phyloP scores from a whole-genome alignment of 1,140 invertebrate species.

The Scaptomyza pallida region DNA sequence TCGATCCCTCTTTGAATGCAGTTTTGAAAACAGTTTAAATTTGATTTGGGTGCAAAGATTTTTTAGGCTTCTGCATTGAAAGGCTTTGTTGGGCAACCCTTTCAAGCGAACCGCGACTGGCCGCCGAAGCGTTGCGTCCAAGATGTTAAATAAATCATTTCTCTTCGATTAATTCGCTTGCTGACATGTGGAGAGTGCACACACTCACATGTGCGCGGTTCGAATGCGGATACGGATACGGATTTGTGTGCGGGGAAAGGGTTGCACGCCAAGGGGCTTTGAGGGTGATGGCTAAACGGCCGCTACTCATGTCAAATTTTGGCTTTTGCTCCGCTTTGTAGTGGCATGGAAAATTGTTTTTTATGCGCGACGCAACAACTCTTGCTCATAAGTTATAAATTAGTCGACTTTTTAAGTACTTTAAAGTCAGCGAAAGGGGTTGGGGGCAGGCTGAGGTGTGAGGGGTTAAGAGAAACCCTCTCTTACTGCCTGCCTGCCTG shows the following conservation, averaged over 20 bases:
- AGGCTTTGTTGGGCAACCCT: slow-evolving; percentile 50
- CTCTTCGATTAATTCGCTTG: slow-evolving; percentile 84
- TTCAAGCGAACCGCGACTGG: slow-evolving; percentile 42
- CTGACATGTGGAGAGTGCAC: slow-evolving; percentile 76
- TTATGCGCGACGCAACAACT: slow-evolving; percentile 51
- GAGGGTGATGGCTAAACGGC: slow-evolving; percentile 65
- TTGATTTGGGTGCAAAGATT: slow-evolving; percentile 74
- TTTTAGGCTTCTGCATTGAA: slow-evolving; percentile 1
- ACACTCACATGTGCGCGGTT: slow-evolving; percentile 39
- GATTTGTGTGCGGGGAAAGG: slow-evolving; percentile 36
- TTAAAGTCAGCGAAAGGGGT: slow-evolving; percentile 59
- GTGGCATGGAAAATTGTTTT: slow-evolving; percentile 84
- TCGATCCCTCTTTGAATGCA: slow-evolving; percentile 51
- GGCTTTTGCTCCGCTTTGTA: slow-evolving; percentile 83
- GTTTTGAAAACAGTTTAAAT: slow-evolving; percentile 82
- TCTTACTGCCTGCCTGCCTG: slow-evolving; percentile 1
- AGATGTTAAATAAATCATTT: slow-evolving; percentile 84
- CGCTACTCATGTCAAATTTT: slow-evolving; percentile 83
- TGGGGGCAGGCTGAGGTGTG: slow-evolving; percentile 24
- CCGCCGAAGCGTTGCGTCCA: slow-evolving; percentile 66
- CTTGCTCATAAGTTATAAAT: slow-evolving; percentile 79
- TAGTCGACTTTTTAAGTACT: slow-evolving; percentile 70
- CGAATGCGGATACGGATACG: neutral
- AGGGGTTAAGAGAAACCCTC: slow-evolving; percentile 23
- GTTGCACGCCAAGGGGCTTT: slow-evolving; percentile 45